Conservation (phyloP, 37 sponge, comb jelly and placozoan species). For the Axinella damicornis region DNA sequence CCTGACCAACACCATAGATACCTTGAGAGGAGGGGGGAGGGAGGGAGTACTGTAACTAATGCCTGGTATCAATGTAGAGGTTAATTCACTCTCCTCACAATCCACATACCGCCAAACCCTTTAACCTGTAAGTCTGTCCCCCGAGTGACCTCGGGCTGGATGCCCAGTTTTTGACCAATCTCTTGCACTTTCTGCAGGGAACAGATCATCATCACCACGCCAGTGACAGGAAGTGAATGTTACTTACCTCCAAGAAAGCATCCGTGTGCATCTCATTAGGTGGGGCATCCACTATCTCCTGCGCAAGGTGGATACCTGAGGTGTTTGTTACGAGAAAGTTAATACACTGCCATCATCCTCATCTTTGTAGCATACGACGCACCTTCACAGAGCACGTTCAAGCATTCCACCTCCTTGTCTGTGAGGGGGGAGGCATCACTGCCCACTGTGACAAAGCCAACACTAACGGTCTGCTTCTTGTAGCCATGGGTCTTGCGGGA, state of each 20-base stretch:
- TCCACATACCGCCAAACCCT: constrained; percentile 92
- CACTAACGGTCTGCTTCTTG: constrained; percentile 24
- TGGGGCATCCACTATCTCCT: constrained; percentile 90
- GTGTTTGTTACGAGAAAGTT: too few species aligned
- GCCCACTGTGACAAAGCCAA: constrained; percentile 66
- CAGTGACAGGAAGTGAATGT: too few species aligned
- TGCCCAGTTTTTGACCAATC: constrained; percentile 52
- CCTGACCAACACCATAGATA: constrained; percentile 99
- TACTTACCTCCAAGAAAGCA: constrained; percentile 78
- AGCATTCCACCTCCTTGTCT: constrained; percentile 45
- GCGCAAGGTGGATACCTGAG: constrained; percentile 80
- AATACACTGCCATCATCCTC: background rate
- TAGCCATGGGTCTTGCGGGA: constrained; percentile 43
- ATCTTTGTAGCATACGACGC: background rate
- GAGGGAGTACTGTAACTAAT: too few species aligned
- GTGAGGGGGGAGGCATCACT: constrained; percentile 34
- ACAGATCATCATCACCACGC: too few species aligned
- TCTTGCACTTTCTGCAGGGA: constrained; percentile 58
- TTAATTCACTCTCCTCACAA: too few species aligned
- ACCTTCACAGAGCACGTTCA: constrained; percentile 60
- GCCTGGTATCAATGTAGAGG: background rate
- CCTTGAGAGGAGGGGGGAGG: constrained; percentile 45
- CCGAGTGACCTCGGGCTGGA: constrained; percentile 67
- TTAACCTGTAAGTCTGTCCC: constrained; percentile 83
- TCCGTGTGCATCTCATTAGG: constrained; percentile 93